Percentiles rank a stretch among this genome's conserved stretches.
Conservation (phyloP, 2,888 invertebrate species). For the Protophormia terraenovae region DNA sequence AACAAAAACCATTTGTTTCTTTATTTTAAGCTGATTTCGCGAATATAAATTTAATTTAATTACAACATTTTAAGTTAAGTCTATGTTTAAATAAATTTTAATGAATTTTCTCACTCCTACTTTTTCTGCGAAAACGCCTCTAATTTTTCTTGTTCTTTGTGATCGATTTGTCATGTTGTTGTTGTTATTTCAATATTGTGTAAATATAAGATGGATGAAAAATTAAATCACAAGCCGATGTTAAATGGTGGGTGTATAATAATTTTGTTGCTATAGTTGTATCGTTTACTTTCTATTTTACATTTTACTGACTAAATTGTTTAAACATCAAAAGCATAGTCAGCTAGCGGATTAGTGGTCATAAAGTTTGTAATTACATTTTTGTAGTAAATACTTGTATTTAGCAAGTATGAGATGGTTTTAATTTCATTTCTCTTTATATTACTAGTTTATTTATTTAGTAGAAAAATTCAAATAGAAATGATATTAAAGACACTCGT, state of each 20-base stretch:
- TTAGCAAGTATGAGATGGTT: constrained; percentile 6
- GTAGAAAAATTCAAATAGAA: background rate
- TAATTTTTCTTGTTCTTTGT: constrained; percentile 8
- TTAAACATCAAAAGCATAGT: constrained; percentile 35
- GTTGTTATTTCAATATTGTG: too few species aligned
- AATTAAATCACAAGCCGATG: too few species aligned
- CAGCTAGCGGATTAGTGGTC: constrained; percentile 32
- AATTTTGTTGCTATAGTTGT: background rate
- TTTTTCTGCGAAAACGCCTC: background rate
- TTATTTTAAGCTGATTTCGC: background rate
- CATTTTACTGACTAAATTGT: background rate
- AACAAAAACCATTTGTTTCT: background rate
- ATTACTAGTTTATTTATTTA: background rate
- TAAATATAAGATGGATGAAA: too few species aligned
- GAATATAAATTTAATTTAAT: background rate
- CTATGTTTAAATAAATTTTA: background rate
- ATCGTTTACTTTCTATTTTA: background rate
- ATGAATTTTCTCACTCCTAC: background rate
- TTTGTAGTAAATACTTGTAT: constrained; percentile 32
- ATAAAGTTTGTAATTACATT: constrained; percentile 51
- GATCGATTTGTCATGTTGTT: constrained; percentile 42
- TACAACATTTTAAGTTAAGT: background rate
- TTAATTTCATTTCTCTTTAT: background rate
- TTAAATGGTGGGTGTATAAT: background rate
- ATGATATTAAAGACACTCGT: background rate